A percentile compares a stretch with the other conserved stretches of the same genome.
Evolutionary conservation across 2,888 invertebrate species (phyloP).

Genomic region (Lithosia quadra): DNA sequence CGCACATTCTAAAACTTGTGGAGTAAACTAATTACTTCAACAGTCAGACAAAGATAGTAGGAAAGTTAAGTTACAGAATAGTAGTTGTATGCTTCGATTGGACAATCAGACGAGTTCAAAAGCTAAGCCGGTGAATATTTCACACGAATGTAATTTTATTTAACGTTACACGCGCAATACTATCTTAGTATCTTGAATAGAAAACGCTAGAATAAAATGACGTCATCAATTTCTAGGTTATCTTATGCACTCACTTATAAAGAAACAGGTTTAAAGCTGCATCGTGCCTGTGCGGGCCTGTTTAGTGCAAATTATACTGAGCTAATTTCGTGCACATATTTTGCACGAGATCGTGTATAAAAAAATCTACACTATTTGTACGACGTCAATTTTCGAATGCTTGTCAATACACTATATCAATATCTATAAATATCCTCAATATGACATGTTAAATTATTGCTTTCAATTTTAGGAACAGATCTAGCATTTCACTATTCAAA

Average conservation of each 20-base stretch:
- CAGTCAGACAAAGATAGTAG: slow-evolving; percentile 5
- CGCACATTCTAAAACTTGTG: slow-evolving; percentile 8
- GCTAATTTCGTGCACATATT: too few species aligned
- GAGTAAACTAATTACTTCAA: slow-evolving; percentile 8
- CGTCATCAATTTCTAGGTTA: too few species aligned
- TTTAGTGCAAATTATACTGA: too few species aligned
- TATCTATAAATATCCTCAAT: not conserved
- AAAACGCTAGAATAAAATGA: not conserved
- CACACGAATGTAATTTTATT: not conserved
- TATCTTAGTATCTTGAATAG: not conserved
- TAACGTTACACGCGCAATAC: not conserved
- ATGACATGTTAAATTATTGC: not conserved
- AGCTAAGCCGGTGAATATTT: not conserved
- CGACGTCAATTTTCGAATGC: too few species aligned
- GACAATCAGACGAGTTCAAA: not conserved
- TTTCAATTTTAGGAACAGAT: not conserved
- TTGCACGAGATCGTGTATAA: too few species aligned
- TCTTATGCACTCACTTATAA: too few species aligned
- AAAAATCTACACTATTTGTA: too few species aligned
- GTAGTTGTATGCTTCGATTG: not conserved
- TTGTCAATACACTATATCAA: too few species aligned
- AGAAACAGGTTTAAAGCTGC: too few species aligned
- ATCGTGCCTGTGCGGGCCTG: too few species aligned
- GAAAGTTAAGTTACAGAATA: not conserved
- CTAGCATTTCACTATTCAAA: not conserved